Conservation (phyloP, 2,797 vertebrate genomes). For the Sitta carolinensis region DNA sequence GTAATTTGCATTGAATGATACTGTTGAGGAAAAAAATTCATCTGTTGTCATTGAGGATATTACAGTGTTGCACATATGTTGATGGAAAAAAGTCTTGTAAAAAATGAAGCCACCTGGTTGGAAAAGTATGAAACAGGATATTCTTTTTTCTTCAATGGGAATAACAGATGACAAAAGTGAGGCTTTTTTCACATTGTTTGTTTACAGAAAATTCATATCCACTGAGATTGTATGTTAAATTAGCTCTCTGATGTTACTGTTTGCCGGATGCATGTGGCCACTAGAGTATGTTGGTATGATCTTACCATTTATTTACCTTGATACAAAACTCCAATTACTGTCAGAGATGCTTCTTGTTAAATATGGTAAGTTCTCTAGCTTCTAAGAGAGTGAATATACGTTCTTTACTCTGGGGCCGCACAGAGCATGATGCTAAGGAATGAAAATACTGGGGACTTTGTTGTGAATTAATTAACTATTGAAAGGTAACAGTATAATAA, state of each 20-base stretch:
- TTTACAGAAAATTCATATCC: conserved; percentile 78
- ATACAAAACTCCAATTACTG: conserved; percentile 79
- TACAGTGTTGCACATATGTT: neutral
- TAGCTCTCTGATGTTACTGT: conserved; percentile 78
- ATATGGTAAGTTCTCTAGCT: conserved; percentile 71
- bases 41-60: conserved; percentile 15
- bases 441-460: conserved; percentile 57
- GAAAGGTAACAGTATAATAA: conserved; percentile 59
- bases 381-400: conserved; percentile 78
- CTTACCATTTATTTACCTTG: conserved; percentile 81
- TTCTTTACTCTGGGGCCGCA: conserved; percentile 77
- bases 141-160: conserved; percentile 80
- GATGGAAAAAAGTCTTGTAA: conserved; percentile 50
- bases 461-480: conserved; percentile 78
- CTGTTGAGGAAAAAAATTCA: neutral
- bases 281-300: conserved; percentile 78
- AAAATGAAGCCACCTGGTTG: conserved; percentile 75
- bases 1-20: conserved; percentile 44
- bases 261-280: conserved; percentile 73
- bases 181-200: conserved; percentile 76
- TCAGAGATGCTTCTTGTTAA: conserved; percentile 78
- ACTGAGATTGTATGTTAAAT: conserved; percentile 76
- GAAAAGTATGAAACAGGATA: conserved; percentile 79
- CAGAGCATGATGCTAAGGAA: conserved; percentile 67
- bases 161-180: conserved; percentile 81